A percentile compares a stretch with the other conserved stretches of the same genome.
phyloP scores from a whole-genome alignment of 2,797 vertebrate species.

The Poeciliopsis presidionis region DNA sequence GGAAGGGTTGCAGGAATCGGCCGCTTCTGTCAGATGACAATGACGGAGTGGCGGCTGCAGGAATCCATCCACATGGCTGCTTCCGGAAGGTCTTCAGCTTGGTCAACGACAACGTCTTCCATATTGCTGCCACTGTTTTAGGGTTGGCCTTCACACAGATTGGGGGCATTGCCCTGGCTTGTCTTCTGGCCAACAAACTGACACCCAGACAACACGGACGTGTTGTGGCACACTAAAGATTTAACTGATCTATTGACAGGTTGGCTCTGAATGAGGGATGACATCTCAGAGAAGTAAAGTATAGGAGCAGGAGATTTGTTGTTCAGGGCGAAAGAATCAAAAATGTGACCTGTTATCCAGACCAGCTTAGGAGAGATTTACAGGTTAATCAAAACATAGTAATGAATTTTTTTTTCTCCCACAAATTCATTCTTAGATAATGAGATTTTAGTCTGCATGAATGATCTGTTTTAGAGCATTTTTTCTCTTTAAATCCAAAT shows the following conservation, averaged over 20 bases:
- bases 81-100: constrained; percentile 86
- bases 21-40: constrained; percentile 67
- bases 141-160: constrained; percentile 84
- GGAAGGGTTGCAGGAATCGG: constrained; percentile 82
- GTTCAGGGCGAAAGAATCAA: neutral
- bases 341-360: no score
- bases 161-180: constrained; percentile 84
- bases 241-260: constrained; percentile 10
- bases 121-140: constrained; percentile 85
- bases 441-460: no score
- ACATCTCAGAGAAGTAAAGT: neutral
- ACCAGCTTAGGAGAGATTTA: no score
- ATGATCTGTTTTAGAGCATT: no score
- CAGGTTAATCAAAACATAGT: no score
- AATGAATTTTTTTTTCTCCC: no score
- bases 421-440: no score
- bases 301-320: neutral
- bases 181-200: constrained; percentile 84
- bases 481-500: no score
- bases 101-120: constrained; percentile 86
- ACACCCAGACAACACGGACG: constrained; percentile 67
- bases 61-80: constrained; percentile 85
- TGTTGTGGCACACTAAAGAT: constrained; percentile 58
- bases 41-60: constrained; percentile 43
- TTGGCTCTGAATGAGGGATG: constrained; percentile 8